Conservation (phyloP, 1,140 invertebrate genomes). For the Trichoplusia ni region DNA sequence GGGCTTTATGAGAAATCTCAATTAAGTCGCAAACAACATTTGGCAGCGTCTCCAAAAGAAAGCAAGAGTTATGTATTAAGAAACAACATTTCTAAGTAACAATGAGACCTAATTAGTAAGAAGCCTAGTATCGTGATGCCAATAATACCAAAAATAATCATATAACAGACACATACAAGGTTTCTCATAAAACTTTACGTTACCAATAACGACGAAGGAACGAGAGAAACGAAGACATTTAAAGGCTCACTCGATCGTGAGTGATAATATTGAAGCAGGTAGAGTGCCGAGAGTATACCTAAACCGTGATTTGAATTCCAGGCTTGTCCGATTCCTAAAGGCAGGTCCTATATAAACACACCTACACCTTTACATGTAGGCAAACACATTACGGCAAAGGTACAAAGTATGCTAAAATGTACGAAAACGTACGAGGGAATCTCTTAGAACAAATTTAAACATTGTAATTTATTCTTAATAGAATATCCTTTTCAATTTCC, state of each 20-base stretch:
- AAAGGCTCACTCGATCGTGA: background rate
- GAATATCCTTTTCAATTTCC: slow-evolving; percentile 23
- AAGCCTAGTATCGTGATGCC: background rate
- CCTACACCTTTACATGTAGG: background rate
- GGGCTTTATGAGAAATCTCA: too few relatives aligned
- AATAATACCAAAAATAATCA: too few relatives aligned
- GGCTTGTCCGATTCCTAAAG: background rate
- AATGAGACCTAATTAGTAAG: background rate
- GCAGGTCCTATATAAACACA: too few relatives aligned
- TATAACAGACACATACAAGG: too few relatives aligned
- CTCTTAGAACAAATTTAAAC: slow-evolving; percentile 14
- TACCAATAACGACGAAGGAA: background rate
- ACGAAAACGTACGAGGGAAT: too few relatives aligned
- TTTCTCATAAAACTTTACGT: background rate
- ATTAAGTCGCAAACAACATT: too few relatives aligned
- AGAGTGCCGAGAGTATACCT: background rate
- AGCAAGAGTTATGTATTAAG: slow-evolving; percentile 11
- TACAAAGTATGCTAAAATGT: too few relatives aligned
- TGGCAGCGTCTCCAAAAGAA: too few relatives aligned
- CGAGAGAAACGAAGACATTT: background rate
- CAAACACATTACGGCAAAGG: background rate
- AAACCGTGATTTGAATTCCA: background rate
- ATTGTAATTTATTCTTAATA: slow-evolving; percentile 23
- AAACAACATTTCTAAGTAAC: slow-evolving; percentile 4
- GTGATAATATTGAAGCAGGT: background rate